These are phyloP conservation scores for Bos javanicus DNA, from an alignment of 2,113 vertebrate genomes.

Conservation along the genomic window DNA sequence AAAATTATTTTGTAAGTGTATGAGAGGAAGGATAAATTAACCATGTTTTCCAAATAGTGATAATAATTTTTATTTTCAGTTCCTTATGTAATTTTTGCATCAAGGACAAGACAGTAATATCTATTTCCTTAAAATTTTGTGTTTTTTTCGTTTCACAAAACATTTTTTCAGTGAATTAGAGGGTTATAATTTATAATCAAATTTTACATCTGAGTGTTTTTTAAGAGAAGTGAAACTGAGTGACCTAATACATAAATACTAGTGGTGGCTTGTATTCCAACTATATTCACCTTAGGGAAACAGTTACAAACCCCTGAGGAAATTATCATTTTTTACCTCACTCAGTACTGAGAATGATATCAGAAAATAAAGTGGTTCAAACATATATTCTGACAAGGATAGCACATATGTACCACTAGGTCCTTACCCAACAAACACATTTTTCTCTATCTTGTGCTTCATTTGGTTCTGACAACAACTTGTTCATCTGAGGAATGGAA, in stretches of 20 bases:
- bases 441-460: background rate
- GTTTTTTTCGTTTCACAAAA: background rate
- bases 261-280: background rate
- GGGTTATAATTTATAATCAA: background rate
- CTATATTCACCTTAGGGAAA: background rate
- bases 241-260: background rate
- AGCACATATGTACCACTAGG: background rate
- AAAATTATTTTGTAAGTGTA: background rate
- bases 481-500: background rate
- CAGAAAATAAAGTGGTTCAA: background rate
- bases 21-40: background rate
- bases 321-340: background rate
- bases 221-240: background rate
- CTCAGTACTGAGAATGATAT: background rate
- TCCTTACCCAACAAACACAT: background rate
- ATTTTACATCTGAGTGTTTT: background rate
- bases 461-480: background rate
- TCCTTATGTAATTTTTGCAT: background rate
- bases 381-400: background rate
- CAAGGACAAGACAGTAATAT: background rate
- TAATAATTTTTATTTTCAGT: background rate
- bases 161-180: background rate
- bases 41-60: background rate
- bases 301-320: background rate
- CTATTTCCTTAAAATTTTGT: background rate